A percentile compares a stretch with the other conserved stretches of the same genome.
Conservation (phyloP, 2,888 invertebrate genomes). For the Sepioteuthis lessoniana region DNA sequence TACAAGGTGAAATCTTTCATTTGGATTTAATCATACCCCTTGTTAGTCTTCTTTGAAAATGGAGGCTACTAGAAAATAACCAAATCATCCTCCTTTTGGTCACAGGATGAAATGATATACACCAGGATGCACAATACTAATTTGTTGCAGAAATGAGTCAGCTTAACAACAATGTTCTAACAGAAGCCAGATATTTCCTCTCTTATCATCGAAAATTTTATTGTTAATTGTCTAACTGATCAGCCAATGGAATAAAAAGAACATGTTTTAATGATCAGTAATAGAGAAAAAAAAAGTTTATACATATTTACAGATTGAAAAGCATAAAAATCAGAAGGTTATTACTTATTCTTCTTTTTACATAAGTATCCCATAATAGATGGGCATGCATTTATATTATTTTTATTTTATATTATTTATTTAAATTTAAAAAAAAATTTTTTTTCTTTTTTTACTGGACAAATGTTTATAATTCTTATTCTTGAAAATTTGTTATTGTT, state of each 20-base stretch:
- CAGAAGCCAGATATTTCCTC: not conserved
- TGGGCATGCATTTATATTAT: not conserved
- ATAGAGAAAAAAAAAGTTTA: not conserved
- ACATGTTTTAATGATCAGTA: not conserved
- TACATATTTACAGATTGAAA: not conserved
- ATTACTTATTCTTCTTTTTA: not conserved
- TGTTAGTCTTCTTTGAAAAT: not conserved
- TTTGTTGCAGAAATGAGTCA: not conserved
- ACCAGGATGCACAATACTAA: not conserved
- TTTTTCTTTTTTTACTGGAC: not conserved
- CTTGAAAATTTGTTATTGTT: conserved; percentile 20
- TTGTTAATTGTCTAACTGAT: conserved; percentile 21
- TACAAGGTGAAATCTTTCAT: not conserved
- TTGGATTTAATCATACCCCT: not conserved
- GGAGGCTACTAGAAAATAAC: not conserved
- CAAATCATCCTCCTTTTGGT: not conserved
- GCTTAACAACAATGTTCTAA: not conserved
- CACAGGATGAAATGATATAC: not conserved
- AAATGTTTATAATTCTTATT: not conserved
- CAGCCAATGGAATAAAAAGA: not conserved
- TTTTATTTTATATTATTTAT: not conserved
- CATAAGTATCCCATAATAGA: not conserved
- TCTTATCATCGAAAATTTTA: not conserved
- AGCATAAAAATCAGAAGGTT: not conserved
- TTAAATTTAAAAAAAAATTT: not conserved